Base-by-base conservation (phyloP, 2,113 vertebrate genomes). In the Podarcis raffonei region DNA sequence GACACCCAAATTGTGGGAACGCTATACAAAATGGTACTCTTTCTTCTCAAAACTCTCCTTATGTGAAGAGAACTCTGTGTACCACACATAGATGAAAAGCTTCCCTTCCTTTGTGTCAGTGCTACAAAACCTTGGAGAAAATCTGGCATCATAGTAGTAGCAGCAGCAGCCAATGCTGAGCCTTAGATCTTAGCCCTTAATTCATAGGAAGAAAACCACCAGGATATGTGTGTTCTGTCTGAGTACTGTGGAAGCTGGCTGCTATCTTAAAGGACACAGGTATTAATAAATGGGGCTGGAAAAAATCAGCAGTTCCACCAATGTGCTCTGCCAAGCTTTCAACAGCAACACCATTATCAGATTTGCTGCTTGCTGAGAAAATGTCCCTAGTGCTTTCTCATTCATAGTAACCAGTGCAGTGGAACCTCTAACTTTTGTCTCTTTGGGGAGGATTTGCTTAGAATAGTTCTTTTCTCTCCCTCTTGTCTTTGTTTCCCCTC, bases 1-100 rank as follows among this genome's bases (percentile, higher is more conserved):
- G 32, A 1, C 6, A 42, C 0, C 0, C 77, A 71, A 90, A 90
- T 89, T 76, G 79, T 1, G 35, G 83, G 76, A 48, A 7, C 1
- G 30, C 39, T 85, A 42, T 91, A 95, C 91, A 94, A 93, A 66
- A 89, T 48, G 93, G 32, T 12, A 0, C 72, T 89, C 89, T 96
- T 90, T 91, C 90, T 85, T 90, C 91, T 87, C 59, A 81, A 79
- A 68, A 59, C 57, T 84, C 2, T 59, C 48, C 30, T 91, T 23
- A 0, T 25, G 84, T 91, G 84, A 92, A 83, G 72, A 93, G 89
- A 89, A 79, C 4, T 39, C 86, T 90, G 92, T 91, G 71, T 88
- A 71, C 30, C 12, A 39, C 25, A 78, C 9, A 2, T 83, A 92
- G 87, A 87, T 89, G 85, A 89, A 94, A 95, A 87, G 37, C 37